Base-by-base conservation (phyloP, 1,140 invertebrate species). In the Pachyrhynchus sulphureomaculatus region DNA sequence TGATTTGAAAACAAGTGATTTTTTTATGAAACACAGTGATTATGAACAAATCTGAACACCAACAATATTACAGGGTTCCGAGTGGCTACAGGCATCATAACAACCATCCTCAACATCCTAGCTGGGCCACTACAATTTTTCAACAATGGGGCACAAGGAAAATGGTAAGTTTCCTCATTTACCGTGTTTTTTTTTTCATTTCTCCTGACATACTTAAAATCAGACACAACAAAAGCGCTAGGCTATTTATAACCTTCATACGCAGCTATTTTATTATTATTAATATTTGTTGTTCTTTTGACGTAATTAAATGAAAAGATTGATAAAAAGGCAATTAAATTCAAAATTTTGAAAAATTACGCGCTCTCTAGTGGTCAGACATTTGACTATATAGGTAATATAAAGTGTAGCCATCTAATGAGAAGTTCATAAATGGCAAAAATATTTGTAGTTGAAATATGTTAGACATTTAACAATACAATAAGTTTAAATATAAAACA, bases 21-120 rank as follows among this genome's bases (percentile, higher is more conserved):
- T 39, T 39, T 54, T 55, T 49, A 42, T 49, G 53, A 59, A 49
- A 48, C 36, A 18, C 44, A 37, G 56, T 59, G 56, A 59, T 59
- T 59, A 59, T 59, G 56, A 59, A 33, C 56, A 49, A 39, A 49
- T 12, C 56, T 59, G 56, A 59, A 15, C 10, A 41, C 20, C 33
- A 41, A 24, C 21, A 59, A 33, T 59, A 59, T 49, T 49, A 2
- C 56, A 59, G 56, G 56, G 56, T 59, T 37, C 36, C 56, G 47
- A 59, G 44, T 49, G 47, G 18, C n/a, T 41, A 26, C 26, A 59
- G 36, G 36, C 20, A 20, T 17, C 47, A 39, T 12, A 36, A 49
- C 44, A 44, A 44, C 49, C 44, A 33, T 12, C 8, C 23, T 10
- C n/a, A 20, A 10, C 15, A 24, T 1, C 36, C 39, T 17, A 24